These are phyloP conservation scores for Spizaetus ornatus DNA, from an alignment of 2,113 vertebrate genomes.

Conservation along the genomic window DNA sequence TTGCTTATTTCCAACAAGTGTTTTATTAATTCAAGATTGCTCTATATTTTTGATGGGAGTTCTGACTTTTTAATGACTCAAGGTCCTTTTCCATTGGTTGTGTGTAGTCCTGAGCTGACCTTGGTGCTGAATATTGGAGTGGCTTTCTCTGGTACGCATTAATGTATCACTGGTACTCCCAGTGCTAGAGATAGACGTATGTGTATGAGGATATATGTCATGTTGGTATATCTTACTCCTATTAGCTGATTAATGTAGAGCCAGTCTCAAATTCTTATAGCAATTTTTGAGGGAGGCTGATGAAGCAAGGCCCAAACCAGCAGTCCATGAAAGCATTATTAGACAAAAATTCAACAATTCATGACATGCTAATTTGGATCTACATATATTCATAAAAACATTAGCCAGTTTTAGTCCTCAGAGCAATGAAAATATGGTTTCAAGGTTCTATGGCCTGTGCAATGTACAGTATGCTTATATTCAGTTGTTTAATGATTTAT, in stretches of 20 bases:
- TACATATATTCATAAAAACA: not conserved
- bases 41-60: not conserved
- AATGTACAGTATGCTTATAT: not conserved
- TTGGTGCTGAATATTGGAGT: not conserved
- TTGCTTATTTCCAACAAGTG: not conserved
- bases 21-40: not conserved
- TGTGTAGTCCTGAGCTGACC: not conserved
- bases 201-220: not conserved
- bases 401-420: not conserved
- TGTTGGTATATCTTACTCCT: not conserved
- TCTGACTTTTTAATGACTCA: not conserved
- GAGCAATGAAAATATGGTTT: not conserved
- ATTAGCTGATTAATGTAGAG: not conserved
- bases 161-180: not conserved
- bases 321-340: not conserved
- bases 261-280: not conserved
- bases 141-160: rapidly evolving
- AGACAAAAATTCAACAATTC: not conserved
- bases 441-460: not conserved
- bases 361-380: not conserved
- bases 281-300: not conserved
- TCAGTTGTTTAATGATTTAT: not conserved
- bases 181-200: not conserved
- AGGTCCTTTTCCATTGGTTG: not conserved
- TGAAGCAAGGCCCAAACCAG: not conserved